phyloP scores from a whole-genome alignment of 2,113 vertebrate species.

The Balaenoptera acutorostrata region DNA sequence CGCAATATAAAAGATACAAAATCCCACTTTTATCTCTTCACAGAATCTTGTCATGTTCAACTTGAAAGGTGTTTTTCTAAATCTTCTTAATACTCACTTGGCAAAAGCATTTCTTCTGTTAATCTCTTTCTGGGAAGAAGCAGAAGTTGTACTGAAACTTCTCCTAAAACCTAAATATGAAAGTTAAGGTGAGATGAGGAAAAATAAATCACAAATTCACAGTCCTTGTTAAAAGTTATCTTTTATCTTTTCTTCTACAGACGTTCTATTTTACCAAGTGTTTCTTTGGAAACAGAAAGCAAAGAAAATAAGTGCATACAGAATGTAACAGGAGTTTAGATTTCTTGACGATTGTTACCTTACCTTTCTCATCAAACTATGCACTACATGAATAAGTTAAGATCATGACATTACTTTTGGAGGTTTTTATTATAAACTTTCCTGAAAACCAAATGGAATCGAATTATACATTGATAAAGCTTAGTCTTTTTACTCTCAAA shows the following conservation, averaged over 20 bases:
- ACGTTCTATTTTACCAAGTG: not conserved
- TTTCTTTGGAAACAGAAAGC: not conserved
- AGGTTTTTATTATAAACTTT: not conserved
- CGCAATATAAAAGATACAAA: conserved; percentile 1
- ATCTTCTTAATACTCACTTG: conserved; percentile 84
- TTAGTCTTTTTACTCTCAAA: not conserved
- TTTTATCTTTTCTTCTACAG: not conserved
- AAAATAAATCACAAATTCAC: not conserved
- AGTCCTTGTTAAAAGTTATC: not conserved
- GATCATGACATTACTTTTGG: not conserved
- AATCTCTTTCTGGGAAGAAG: conserved; percentile 88
- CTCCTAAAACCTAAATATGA: conserved; percentile 83
- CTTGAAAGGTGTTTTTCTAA: conserved; percentile 38
- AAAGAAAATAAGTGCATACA: not conserved
- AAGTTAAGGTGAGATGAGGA: conserved; percentile 16
- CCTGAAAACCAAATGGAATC: not conserved
- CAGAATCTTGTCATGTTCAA: conserved; percentile 27
- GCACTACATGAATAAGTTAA: not conserved
- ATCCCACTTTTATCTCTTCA: conserved; percentile 38
- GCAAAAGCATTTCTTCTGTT: conserved; percentile 86
- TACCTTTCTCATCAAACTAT: not conserved
- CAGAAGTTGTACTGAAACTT: conserved; percentile 91
- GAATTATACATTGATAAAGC: not conserved
- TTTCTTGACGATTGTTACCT: not conserved
- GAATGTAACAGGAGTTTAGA: not conserved